Evolutionary conservation across 2,113 vertebrate species (phyloP), one percentile per base, ranked within the genome.

Genomic region (Ranitomeya variabilis): DNA sequence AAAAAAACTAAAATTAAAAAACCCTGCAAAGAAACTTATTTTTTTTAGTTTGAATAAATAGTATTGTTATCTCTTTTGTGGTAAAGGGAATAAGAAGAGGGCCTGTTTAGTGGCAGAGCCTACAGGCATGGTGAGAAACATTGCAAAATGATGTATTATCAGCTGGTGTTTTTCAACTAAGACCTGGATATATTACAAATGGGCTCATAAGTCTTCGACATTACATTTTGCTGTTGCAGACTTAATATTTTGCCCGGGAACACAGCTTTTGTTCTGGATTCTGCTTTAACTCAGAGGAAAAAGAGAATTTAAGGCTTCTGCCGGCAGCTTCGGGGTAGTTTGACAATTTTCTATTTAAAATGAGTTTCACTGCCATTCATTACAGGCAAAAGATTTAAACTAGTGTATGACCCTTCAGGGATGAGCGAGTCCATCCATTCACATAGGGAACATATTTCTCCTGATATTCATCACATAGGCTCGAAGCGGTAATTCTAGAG

Each of bases 271-370:
- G 87, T 89, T 89, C 82, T 84, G 82, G 78, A 85, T 78, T 79
- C 74, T 85, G 73, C 79, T 89, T 89, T 89, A 89, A 79, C 87
- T 67, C 73, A 55, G 73, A 89, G 31, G 73, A 83, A 79, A 84
- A 89, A 69, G 73, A 85, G 82, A 89, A 89, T 89, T 78, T 89
- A 89, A 89, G 62, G 87, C 87, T 89, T 77, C 60, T 69, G 74
- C 60, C 26, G 76, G 73, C 82, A 79, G 87, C 87, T 85, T 76
- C 82, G 9, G 87, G 87, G 87, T 69, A 79, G 31, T 84, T 79
- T 85, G 62, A 85, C 87, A 89, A 85, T 89, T 89, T 89, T 89
- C 87, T 89, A 89, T 89, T 89, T 89, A 89, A 89, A 89, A 89
- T 89, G 81, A 89, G 81, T 89, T 89, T 89, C 52, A 37, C 73